Evolutionary conservation across 2,888 invertebrate genomes (phyloP), one percentile per base, ranked within the genome.

Genomic region (Fissipunctia ypsillon): DNA sequence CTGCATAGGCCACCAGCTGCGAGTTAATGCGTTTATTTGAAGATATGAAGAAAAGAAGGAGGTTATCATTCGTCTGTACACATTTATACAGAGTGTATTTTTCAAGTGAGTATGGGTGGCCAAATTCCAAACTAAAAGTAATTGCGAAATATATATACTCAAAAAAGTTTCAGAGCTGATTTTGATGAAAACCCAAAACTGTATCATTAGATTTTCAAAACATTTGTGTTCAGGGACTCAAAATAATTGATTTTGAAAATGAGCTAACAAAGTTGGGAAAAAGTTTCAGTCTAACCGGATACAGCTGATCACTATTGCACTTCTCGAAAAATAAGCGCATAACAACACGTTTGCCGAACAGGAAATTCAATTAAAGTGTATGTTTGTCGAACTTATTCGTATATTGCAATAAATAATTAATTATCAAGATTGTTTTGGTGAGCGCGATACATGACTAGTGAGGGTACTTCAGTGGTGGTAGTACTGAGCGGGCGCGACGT

Each of bases 401-500:
- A 65, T 84, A 84, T 84, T 85, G 69, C 71, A 73, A 73, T 64
- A 75, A 84, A 85, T 85, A 86, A 71, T 75, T 52, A 83, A 78
- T 86, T 59, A 86, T 72, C 56, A 54, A 61, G 69, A 84, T 71
- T 59, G 50, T 59, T 69, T 67, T 79, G 84, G 88, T 56, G 48
- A 81, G 61, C 52, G 38, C 45, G 45, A 35, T 52, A 48, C 41
- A 76, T 65, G 54, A 68, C 80, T 83, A 73, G 52, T 48, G 19
- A 45, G 25, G 28, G 9, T 52, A 14, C 4, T 57, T 88, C 74
- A 91, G 83, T 91, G 91, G 71, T 91, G 88, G 89, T 89, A 89
- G 88, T 91, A 91, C 14, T 84, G 86, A 60, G 90, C 87, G 64
- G 89, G 88, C 19, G 84, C 73, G 22, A 59, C 74, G 48, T 74